Conservation (phyloP, 2,797 vertebrate genomes). For the Semotilus atromaculatus region DNA sequence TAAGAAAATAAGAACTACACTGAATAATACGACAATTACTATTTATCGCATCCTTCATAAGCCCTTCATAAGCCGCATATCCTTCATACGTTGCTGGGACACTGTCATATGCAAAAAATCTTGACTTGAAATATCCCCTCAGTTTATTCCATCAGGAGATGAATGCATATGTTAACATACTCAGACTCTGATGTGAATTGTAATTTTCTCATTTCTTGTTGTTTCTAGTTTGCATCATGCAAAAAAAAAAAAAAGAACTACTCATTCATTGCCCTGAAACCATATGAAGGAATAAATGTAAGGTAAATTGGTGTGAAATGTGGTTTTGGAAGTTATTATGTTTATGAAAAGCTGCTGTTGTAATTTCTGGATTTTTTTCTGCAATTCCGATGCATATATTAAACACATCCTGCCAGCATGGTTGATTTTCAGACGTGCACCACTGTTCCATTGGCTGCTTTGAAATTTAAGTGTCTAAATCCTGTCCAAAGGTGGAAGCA, state of each 20-base stretch:
- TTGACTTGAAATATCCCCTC: constrained; percentile 15
- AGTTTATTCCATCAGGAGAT: constrained; percentile 9
- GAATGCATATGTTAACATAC: constrained; percentile 30
- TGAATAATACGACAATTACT: constrained; percentile 29
- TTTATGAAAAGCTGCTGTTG: constrained; percentile 26
- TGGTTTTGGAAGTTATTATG: constrained; percentile 27
- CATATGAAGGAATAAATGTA: constrained; percentile 1
- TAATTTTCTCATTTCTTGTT: constrained; percentile 39
- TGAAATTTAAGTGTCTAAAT: constrained; percentile 13
- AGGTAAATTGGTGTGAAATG: constrained; percentile 41
- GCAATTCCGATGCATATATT: constrained; percentile 5
- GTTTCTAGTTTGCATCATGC: constrained; percentile 36
- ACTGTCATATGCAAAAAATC: neutral
- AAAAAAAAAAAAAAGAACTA: constrained; percentile 2
- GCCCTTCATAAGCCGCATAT: neutral
- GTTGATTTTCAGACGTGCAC: neutral
- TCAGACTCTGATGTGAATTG: constrained; percentile 22
- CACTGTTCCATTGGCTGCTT: neutral
- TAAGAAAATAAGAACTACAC: neutral
- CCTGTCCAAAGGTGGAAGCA: constrained; percentile 11
- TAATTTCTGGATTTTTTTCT: constrained; percentile 23
- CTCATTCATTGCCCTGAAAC: constrained; percentile 31
- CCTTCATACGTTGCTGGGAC: neutral
- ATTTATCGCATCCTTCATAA: constrained; percentile 1
- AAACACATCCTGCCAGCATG: neutral